These are phyloP conservation scores for Catharus minimus DNA, from an alignment of 2,113 vertebrate species.

Conservation along the genomic window DNA sequence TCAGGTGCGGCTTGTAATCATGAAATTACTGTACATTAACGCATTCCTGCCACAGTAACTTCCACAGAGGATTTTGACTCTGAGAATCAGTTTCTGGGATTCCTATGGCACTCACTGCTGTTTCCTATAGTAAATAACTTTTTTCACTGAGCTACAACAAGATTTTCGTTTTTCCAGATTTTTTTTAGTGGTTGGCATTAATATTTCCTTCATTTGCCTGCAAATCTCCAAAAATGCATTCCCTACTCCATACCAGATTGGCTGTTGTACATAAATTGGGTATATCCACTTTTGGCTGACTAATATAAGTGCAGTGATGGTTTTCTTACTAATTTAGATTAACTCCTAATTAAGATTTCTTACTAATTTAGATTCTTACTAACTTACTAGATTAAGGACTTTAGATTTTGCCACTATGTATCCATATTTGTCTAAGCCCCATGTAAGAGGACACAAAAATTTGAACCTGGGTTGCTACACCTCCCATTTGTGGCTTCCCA, in stretches of 20 bases:
- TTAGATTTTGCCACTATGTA: background rate
- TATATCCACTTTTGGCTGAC: background rate
- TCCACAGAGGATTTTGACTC: background rate
- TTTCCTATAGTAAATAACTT: background rate
- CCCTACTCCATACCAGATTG: background rate
- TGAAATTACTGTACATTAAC: background rate
- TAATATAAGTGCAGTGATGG: background rate
- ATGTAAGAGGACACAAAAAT: background rate
- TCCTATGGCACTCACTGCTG: rapidly evolving
- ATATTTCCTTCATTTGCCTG: background rate
- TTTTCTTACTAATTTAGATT: background rate
- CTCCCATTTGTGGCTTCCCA: background rate
- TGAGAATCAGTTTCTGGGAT: background rate
- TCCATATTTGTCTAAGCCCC: background rate
- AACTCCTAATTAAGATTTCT: background rate
- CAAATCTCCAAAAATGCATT: background rate
- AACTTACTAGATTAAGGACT: background rate
- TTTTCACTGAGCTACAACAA: background rate
- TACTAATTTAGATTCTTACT: background rate
- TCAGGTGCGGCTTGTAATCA: too few relatives aligned
- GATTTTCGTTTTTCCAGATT: background rate
- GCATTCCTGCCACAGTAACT: background rate
- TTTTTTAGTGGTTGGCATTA: background rate
- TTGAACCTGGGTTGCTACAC: background rate
- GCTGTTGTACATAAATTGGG: background rate